Percentiles rank a stretch among this genome's conserved stretches.
These are phyloP conservation scores for Cricetomys ansorgei DNA, from an alignment of 2,113 vertebrate species.

Conservation along the genomic window DNA sequence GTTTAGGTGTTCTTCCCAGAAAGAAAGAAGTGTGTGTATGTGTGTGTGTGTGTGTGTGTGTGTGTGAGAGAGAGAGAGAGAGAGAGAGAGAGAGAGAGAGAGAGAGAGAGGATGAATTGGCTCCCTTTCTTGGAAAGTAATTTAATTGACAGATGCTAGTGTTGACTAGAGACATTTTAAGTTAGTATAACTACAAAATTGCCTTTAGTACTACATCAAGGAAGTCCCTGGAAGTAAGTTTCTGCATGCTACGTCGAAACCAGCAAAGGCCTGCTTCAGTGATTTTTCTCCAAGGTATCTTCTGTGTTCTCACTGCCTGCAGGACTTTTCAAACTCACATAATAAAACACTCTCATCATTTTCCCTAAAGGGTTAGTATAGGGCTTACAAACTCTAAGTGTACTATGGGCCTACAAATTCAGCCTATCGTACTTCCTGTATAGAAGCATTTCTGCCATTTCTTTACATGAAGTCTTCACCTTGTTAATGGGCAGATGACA, in stretches of 20 bases:
- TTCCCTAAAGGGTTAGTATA: background rate
- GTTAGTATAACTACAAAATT: background rate
- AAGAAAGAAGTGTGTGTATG: background rate
- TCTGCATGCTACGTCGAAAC: background rate
- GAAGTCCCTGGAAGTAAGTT: background rate
- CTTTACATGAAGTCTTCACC: background rate
- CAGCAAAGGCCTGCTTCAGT: background rate
- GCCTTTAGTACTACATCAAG: background rate
- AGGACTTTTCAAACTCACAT: background rate
- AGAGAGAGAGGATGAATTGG: background rate
- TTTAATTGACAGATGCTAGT: constrained; percentile 35
- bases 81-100: fast-evolving
- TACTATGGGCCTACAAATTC: too few species aligned
- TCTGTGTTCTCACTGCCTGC: background rate
- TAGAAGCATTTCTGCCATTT: background rate
- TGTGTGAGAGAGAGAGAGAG: fast-evolving
- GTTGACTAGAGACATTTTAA: constrained; percentile 18
- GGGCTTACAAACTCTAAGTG: background rate
- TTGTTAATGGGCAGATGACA: background rate
- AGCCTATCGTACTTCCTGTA: background rate
- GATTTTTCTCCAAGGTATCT: background rate
- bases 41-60: background rate
- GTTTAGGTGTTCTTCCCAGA: background rate
- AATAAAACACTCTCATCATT: background rate
- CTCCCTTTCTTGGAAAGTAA: background rate